These are phyloP conservation scores for Hippopotamyrus pictus DNA, from an alignment of 2,797 vertebrate genomes.

Conservation along the genomic window DNA sequence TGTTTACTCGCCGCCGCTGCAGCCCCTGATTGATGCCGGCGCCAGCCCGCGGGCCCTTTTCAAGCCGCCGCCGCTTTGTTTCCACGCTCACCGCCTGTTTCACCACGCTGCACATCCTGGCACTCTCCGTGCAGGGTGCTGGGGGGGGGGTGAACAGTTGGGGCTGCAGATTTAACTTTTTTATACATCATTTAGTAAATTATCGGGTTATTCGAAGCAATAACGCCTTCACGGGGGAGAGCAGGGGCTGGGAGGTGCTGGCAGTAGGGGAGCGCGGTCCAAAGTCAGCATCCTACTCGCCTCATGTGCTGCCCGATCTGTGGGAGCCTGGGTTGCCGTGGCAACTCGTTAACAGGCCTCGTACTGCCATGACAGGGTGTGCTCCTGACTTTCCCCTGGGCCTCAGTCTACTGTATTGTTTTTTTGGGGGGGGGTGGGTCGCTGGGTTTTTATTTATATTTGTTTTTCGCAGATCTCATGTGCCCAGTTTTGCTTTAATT, in stretches of 20 bases:
- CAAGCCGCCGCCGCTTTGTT: conserved; percentile 57
- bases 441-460: not conserved
- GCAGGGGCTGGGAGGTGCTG: conserved; percentile 34
- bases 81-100: conserved; percentile 61
- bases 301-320: not conserved
- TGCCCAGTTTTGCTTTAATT: not conserved
- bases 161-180: conserved; percentile 60
- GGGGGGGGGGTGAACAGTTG: conserved; percentile 50
- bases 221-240: conserved; percentile 40
- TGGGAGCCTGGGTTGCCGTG: not conserved
- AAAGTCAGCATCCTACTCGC: not conserved
- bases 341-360: not conserved
- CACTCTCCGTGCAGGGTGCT: conserved; percentile 28
- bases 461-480: not conserved
- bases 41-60: conserved; percentile 54
- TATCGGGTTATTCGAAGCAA: conserved; percentile 58
- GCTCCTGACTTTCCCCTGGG: not conserved
- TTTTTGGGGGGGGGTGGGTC: not conserved
- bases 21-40: conserved; percentile 63
- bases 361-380: not conserved
- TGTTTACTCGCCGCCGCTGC: conserved; percentile 61
- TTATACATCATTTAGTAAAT: conserved; percentile 47
- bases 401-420: not conserved
- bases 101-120: conserved; percentile 53
- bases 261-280: conserved; percentile 21